These are phyloP conservation scores for Nematolebias whitei DNA, from an alignment of 2,113 vertebrate genomes.

Conservation along the genomic window DNA sequence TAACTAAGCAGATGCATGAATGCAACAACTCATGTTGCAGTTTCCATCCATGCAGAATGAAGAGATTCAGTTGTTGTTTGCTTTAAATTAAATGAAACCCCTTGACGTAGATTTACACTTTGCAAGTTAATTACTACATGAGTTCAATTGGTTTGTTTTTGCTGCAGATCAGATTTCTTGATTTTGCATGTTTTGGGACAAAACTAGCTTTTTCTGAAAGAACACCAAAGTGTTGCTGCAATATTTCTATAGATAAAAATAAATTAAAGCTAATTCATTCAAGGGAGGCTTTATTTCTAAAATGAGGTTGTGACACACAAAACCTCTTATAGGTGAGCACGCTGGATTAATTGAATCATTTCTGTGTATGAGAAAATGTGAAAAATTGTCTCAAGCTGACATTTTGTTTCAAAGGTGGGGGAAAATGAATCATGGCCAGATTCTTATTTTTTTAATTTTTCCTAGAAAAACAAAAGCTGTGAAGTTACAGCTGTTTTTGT, in stretches of 20 bases:
- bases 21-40: neutral
- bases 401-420: neutral
- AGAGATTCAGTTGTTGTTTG: neutral
- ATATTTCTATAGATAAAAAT: no score
- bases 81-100: neutral
- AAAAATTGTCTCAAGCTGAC: neutral
- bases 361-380: neutral
- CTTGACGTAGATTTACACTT: no score
- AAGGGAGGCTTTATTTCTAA: no score
- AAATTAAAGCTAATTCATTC: no score
- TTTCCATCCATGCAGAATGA: neutral
- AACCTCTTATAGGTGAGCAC: no score
- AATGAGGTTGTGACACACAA: no score
- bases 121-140: no score
- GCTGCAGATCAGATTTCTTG: neutral
- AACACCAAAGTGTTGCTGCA: neutral
- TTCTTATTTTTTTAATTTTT: no score
- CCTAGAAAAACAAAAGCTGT: neutral
- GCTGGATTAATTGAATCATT: no score
- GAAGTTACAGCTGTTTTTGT: neutral
- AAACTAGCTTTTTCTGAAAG: neutral
- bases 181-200: neutral
- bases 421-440: no score
- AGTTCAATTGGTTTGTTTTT: neutral
- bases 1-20: conserved; percentile 4